phyloP scores from a whole-genome alignment of 2,797 vertebrate species.

The Tangara arthus region DNA sequence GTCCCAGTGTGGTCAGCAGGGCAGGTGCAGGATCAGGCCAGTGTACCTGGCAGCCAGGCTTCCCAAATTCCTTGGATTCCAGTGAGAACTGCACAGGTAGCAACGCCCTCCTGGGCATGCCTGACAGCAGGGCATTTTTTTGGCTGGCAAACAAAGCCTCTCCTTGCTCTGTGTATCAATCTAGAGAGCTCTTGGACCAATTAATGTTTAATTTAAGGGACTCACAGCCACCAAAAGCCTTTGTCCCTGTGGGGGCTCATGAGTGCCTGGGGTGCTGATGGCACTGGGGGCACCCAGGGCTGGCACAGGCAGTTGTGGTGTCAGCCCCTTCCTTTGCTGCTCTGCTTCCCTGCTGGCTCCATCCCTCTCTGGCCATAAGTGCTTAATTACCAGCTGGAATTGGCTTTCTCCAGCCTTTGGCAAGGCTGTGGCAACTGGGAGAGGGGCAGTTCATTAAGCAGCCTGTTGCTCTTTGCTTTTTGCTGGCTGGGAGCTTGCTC shows the following conservation, averaged over 20 bases:
- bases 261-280: not conserved
- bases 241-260: not conserved
- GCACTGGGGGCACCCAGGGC: not conserved
- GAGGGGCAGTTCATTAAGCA: constrained; percentile 10
- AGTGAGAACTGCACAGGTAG: not conserved
- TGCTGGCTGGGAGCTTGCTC: not conserved
- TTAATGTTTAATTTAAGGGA: not conserved
- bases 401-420: not conserved
- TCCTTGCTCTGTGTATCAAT: not conserved
- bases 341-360: not conserved
- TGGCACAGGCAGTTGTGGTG: not conserved
- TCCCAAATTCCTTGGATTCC: constrained; percentile 21
- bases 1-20: not conserved
- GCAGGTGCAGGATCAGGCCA: not conserved
- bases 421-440: not conserved
- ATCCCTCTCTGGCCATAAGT: rapidly evolving
- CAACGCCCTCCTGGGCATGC: not conserved
- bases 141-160: not conserved
- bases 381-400: constrained; percentile 1
- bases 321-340: not conserved
- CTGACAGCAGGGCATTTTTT: not conserved
- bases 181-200: not conserved
- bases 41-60: not conserved
- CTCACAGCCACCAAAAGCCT: not conserved
- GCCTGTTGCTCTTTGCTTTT: not conserved